phyloP scores from a whole-genome alignment of 2,797 vertebrate species.

The Melopsittacus undulatus region DNA sequence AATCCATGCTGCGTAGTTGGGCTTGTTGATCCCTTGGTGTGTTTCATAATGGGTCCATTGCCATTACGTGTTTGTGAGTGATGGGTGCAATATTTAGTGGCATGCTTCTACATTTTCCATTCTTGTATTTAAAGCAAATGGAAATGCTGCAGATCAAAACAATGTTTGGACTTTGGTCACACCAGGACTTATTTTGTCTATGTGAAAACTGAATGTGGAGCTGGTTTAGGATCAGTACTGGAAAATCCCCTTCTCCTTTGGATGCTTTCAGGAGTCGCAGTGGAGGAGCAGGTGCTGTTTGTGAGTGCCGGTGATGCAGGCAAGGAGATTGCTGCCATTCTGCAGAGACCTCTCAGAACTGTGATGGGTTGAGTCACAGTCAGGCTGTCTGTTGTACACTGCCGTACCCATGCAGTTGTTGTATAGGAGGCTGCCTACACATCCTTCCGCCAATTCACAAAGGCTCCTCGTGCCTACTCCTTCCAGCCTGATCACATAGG shows the following conservation, averaged over 20 bases:
- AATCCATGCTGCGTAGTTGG: not conserved
- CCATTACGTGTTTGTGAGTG: not conserved
- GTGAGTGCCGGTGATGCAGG: not conserved
- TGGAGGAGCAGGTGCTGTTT: conserved; percentile 37
- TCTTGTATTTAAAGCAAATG: not conserved
- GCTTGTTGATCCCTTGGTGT: not conserved
- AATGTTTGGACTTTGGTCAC: not conserved
- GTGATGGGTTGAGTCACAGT: conserved; percentile 54
- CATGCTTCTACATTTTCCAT: not conserved
- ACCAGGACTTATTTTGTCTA: not conserved
- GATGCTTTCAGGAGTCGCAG: not conserved
- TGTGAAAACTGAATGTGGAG: not conserved
- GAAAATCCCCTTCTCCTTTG: not conserved
- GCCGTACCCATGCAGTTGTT: conserved; percentile 33
- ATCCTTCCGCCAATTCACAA: conserved; percentile 49
- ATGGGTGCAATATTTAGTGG: not conserved
- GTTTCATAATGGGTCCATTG: not conserved
- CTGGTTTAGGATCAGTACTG: not conserved
- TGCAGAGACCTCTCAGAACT: conserved; percentile 46
- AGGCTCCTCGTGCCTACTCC: conserved; percentile 38
- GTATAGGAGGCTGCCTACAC: conserved; percentile 62
- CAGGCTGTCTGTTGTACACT: conserved; percentile 10
- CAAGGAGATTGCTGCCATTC: conserved; percentile 15
- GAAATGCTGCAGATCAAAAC: not conserved
- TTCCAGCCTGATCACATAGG: conserved; percentile 33